Conservation (phyloP, 2,113 vertebrate genomes). For the Ciconia stormi region DNA sequence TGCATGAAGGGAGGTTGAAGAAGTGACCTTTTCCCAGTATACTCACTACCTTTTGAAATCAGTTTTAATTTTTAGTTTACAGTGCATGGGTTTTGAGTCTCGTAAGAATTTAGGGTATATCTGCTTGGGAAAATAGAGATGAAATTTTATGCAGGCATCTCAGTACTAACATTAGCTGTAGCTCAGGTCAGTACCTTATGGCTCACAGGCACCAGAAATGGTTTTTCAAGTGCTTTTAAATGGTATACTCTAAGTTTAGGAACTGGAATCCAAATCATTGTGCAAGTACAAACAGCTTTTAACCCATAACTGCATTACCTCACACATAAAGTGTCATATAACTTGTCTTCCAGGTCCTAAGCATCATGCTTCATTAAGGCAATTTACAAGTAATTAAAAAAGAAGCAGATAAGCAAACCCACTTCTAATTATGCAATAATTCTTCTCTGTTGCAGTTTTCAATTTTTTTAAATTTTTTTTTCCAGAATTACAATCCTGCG, state of each 20-base stretch:
- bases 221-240: neutral
- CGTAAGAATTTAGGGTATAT: neutral
- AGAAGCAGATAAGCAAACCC: neutral
- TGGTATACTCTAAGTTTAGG: neutral
- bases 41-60: neutral
- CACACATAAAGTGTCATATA: neutral
- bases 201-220: neutral
- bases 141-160: neutral
- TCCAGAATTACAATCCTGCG: slow-evolving; percentile 83
- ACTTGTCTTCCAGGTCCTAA: neutral
- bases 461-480: neutral
- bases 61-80: neutral
- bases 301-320: neutral
- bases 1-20: neutral
- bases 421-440: neutral
- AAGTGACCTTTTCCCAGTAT: neutral
- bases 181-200: neutral
- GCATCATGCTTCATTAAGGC: neutral
- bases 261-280: neutral
- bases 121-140: neutral
- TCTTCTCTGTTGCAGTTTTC: neutral
- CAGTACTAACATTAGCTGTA: neutral
- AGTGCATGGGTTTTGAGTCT: neutral
- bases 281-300: neutral
- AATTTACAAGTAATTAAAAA: neutral